A percentile compares a stretch with the other conserved stretches of the same genome.
Evolutionary conservation across 2,113 vertebrate species (phyloP).

Genomic region (Bubalus kerabau): DNA sequence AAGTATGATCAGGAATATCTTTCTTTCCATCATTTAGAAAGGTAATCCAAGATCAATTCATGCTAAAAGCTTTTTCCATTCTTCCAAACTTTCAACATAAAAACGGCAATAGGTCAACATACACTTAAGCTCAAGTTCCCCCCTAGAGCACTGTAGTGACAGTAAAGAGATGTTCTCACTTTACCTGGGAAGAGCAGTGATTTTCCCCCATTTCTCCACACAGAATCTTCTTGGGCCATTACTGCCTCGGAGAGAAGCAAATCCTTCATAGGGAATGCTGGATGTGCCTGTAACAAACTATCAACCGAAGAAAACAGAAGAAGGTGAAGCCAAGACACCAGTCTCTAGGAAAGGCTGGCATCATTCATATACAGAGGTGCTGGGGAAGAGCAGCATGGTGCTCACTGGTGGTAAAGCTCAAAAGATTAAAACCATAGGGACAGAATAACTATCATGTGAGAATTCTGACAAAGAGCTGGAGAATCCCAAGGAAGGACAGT

Average conservation of each 20-base stretch:
- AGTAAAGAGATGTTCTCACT: not conserved
- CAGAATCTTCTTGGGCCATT: slow-evolving; percentile 97
- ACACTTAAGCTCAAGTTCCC: not conserved
- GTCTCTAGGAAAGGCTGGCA: not conserved
- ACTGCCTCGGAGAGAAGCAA: slow-evolving; percentile 94
- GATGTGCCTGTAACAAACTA: slow-evolving; percentile 99
- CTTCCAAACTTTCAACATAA: not conserved
- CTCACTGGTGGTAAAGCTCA: not conserved
- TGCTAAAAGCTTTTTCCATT: not conserved
- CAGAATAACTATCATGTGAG: not conserved
- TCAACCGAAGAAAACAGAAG: slow-evolving; percentile 38
- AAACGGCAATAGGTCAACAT: not conserved
- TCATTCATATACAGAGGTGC: rapidly evolving
- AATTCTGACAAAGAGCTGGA: not conserved
- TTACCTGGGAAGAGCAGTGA: slow-evolving; percentile 97
- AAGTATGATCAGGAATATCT: not conserved
- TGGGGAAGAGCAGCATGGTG: not conserved
- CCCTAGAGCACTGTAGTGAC: not conserved
- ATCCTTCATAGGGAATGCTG: slow-evolving; percentile 97
- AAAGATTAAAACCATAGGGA: no score
- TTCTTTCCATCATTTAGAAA: not conserved
- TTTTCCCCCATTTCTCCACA: slow-evolving; percentile 98
- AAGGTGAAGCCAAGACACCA: not conserved
- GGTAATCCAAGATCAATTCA: not conserved
- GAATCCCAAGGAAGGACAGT: not conserved